A percentile compares a stretch with the other conserved stretches of the same genome.
These are phyloP conservation scores for Larimichthys polyactis DNA, from an alignment of 2,113 vertebrate species.

Conservation along the genomic window DNA sequence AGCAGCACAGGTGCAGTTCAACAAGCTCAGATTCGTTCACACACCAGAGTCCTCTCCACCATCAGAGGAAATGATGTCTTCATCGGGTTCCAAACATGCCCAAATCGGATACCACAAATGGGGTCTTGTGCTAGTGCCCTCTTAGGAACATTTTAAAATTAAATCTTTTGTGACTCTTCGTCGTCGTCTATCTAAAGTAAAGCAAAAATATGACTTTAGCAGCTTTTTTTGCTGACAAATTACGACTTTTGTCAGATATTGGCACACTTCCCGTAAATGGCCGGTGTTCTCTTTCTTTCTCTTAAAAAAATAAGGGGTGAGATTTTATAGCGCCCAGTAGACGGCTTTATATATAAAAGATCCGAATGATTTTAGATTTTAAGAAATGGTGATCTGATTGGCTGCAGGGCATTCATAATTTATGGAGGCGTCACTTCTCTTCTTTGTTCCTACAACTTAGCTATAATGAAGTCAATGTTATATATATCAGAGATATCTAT, in stretches of 20 bases:
- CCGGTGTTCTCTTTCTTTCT: background rate
- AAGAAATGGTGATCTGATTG: background rate
- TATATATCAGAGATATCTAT: too few relatives aligned
- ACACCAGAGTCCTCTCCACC: constrained; percentile 13
- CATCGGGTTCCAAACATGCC: constrained; percentile 5
- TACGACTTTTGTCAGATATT: background rate
- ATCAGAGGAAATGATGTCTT: constrained; percentile 34
- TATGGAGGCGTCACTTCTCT: too few relatives aligned
- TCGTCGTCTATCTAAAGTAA: background rate
- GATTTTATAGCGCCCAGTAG: background rate
- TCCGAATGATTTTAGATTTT: too few relatives aligned
- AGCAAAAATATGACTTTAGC: background rate
- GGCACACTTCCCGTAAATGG: background rate
- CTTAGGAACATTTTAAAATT: background rate
- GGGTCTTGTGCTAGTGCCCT: too few relatives aligned
- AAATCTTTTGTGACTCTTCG: too few relatives aligned
- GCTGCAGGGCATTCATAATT: background rate
- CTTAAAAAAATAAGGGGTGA: background rate
- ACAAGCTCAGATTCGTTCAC: constrained; percentile 28
- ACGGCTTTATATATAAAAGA: too few relatives aligned
- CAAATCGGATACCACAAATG: constrained; percentile 21
- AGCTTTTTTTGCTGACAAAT: background rate
- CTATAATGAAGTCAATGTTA: too few relatives aligned
- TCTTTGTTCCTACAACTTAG: too few relatives aligned
- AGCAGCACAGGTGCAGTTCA: constrained; percentile 20